These are phyloP conservation scores for Dysdera silvatica DNA, from an alignment of 1,140 invertebrate species.

Conservation along the genomic window DNA sequence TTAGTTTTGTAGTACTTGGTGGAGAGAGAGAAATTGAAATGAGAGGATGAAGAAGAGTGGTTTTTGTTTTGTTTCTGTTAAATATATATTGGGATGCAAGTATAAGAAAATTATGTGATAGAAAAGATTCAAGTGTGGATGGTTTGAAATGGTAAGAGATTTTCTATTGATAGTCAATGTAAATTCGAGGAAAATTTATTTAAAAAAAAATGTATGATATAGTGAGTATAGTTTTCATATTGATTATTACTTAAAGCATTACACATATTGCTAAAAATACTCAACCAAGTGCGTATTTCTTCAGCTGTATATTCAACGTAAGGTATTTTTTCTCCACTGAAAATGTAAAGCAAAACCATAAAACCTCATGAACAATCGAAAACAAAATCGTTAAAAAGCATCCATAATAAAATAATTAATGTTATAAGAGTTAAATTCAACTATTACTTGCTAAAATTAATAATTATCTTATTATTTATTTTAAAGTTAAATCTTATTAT, in stretches of 20 bases:
- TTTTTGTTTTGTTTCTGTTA: neutral
- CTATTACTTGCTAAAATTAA: neutral
- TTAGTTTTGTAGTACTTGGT: neutral
- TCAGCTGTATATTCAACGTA: constrained; percentile 76
- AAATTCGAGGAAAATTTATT: neutral
- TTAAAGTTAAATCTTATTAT: too few relatives aligned
- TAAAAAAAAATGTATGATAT: too few relatives aligned
- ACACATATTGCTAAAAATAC: constrained; percentile 14
- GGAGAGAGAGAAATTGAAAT: neutral
- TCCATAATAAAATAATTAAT: neutral
- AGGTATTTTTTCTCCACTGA: constrained; percentile 77
- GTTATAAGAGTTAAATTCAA: neutral
- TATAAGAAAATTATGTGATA: neutral
- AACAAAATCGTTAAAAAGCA: neutral
- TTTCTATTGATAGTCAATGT: neutral
- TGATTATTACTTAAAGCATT: neutral
- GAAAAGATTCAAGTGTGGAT: neutral
- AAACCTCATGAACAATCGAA: constrained; percentile 27
- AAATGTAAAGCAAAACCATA: too few relatives aligned
- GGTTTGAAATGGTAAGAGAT: neutral
- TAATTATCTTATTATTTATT: neutral
- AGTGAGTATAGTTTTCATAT: too few relatives aligned
- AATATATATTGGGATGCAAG: neutral
- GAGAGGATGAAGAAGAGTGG: neutral
- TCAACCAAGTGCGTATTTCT: constrained; percentile 81